Evolutionary conservation across 23 tunicate genomes (phyloP).

Genomic region (Halocynthia aurantium): DNA sequence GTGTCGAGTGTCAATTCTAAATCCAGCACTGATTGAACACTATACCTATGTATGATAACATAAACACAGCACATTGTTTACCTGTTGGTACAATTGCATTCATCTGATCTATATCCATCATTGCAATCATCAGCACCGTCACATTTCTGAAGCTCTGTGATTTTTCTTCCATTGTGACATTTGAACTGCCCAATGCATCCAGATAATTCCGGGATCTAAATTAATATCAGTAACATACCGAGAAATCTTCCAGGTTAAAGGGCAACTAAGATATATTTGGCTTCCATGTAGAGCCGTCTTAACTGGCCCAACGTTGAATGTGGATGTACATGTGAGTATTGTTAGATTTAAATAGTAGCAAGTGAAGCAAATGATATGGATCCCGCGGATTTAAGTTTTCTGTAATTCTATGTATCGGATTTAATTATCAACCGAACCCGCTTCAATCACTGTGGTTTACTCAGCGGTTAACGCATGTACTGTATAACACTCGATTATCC

Average conservation of each 20-base stretch:
- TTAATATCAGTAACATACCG: too few relatives aligned
- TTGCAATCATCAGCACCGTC: background rate
- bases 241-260: too few relatives aligned
- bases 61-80: background rate
- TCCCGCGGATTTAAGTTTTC: too few relatives aligned
- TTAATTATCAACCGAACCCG: too few relatives aligned
- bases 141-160: background rate
- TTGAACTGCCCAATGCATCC: background rate
- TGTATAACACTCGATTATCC: too few relatives aligned
- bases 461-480: too few relatives aligned
- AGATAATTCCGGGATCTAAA: background rate
- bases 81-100: slow-evolving; percentile 6
- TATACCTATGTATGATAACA: background rate
- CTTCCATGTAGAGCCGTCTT: too few relatives aligned
- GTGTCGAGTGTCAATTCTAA: background rate
- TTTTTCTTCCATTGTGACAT: background rate
- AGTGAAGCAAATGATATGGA: too few relatives aligned
- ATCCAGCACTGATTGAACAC: background rate
- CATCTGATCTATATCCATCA: background rate
- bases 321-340: background rate
- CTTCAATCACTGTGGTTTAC: too few relatives aligned
- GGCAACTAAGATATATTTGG: too few relatives aligned
- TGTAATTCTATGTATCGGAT: too few relatives aligned
- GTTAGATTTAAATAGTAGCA: too few relatives aligned
- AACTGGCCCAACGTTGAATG: background rate